phyloP scores from a whole-genome alignment of 2,888 invertebrate genomes.

The Tipula lateralis region DNA sequence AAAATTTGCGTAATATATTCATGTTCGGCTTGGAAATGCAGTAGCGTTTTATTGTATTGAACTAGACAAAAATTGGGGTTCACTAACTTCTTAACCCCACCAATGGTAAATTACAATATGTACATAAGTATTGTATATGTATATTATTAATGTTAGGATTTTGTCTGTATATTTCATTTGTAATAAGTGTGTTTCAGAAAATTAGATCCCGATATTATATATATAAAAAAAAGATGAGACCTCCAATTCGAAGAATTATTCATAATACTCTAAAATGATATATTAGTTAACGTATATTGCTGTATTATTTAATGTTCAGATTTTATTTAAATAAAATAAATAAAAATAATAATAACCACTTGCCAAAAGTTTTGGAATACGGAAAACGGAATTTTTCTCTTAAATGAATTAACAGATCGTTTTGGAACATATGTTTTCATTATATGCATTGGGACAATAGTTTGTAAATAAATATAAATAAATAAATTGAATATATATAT shows the following conservation, averaged over 20 bases:
- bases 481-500: too few species aligned
- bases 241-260: too few species aligned
- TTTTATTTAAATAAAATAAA: not conserved
- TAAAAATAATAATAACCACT: not conserved
- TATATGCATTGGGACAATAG: too few species aligned
- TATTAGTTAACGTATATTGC: too few species aligned
- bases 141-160: not conserved
- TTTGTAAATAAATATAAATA: too few species aligned
- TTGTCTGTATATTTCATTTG: not conserved
- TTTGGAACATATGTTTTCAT: not conserved
- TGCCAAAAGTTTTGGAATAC: not conserved
- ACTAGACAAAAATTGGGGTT: not conserved
- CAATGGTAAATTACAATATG: not conserved
- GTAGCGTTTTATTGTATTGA: not conserved
- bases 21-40: not conserved
- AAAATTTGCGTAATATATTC: conserved; percentile 20
- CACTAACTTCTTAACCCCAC: not conserved
- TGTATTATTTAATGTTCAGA: not conserved
- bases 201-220: too few species aligned
- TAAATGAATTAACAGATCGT: not conserved
- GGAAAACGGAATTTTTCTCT: not conserved
- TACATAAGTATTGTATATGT: not conserved
- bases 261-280: too few species aligned
- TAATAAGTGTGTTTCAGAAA: not conserved
- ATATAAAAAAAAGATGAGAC: too few species aligned